Percentiles rank a stretch among this genome's conserved stretches.
These are phyloP conservation scores for Salvelinus sp. DNA, from an alignment of 2,113 vertebrate species.

Conservation along the genomic window DNA sequence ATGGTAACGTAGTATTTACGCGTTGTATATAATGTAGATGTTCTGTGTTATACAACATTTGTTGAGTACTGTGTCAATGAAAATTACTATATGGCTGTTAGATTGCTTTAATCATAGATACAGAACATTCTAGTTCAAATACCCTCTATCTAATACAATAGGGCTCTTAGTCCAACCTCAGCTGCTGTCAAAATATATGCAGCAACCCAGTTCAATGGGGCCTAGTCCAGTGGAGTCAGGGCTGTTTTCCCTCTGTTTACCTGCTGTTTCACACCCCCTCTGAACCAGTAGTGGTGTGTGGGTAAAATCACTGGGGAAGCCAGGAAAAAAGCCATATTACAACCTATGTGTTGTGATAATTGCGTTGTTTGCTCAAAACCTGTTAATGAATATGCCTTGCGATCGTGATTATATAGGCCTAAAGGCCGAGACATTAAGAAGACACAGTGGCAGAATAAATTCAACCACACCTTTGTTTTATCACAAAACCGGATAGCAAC, in stretches of 20 bases:
- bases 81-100: background rate
- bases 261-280: background rate
- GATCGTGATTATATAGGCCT: no score
- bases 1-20: slow-evolving; percentile 30
- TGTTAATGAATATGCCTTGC: no score
- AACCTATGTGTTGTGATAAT: no score
- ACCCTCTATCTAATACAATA: background rate
- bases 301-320: no score
- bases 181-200: background rate
- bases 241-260: slow-evolving; percentile 48
- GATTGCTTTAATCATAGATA: background rate
- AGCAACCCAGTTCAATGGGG: no score
- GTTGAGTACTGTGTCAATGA: background rate
- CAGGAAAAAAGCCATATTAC: no score
- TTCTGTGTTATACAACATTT: background rate
- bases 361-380: no score
- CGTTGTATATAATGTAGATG: slow-evolving; percentile 23
- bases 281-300: background rate
- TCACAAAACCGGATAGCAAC: no score
- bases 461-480: no score
- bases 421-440: no score
- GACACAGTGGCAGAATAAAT: no score
- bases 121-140: background rate
- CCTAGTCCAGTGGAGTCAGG: slow-evolving; percentile 27
- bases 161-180: background rate